Evolutionary conservation across 2,113 vertebrate species (phyloP).

Genomic region (Hypomesus transpacificus): DNA sequence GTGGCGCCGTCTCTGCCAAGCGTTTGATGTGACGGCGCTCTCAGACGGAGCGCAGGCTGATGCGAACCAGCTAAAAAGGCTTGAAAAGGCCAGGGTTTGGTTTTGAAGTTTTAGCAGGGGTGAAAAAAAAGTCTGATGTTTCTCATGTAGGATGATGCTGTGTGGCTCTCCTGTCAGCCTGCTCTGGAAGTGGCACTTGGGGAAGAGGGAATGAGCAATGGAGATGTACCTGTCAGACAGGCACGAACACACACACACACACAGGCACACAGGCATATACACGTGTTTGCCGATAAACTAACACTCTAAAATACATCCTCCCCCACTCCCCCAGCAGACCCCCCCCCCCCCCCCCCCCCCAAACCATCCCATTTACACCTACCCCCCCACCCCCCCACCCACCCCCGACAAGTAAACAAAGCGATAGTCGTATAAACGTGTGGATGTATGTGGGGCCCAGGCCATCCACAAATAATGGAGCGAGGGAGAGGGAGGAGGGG

Average conservation of each 20-base stretch:
- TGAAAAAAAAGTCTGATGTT: constrained; percentile 32
- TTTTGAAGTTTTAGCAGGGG: constrained; percentile 23
- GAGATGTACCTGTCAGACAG: constrained; percentile 8
- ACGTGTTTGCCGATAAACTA: constrained; percentile 6
- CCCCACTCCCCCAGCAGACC: constrained; percentile 15
- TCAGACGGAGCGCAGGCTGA: constrained; percentile 13
- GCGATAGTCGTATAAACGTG: neutral
- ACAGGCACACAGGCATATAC: constrained; percentile 31
- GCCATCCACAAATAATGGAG: constrained; percentile 4
- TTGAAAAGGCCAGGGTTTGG: constrained; percentile 46
- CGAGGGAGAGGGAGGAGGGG: constrained; percentile 24
- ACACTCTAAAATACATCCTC: constrained; percentile 31
- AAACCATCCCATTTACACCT: constrained; percentile 11
- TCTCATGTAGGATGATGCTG: constrained; percentile 15
- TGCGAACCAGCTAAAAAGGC: constrained; percentile 9
- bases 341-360: neutral
- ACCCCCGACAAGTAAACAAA: constrained; percentile 30
- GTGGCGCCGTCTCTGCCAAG: constrained; percentile 48
- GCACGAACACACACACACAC: constrained; percentile 32
- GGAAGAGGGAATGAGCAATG: too few relatives aligned
- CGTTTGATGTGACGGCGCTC: constrained; percentile 61
- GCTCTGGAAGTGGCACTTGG: too few relatives aligned
- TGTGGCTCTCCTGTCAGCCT: too few relatives aligned
- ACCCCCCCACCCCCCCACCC: neutral
- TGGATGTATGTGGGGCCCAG: constrained; percentile 14